Conservation (phyloP, 2,797 vertebrate genomes). For the Taeniopygia guttata region DNA sequence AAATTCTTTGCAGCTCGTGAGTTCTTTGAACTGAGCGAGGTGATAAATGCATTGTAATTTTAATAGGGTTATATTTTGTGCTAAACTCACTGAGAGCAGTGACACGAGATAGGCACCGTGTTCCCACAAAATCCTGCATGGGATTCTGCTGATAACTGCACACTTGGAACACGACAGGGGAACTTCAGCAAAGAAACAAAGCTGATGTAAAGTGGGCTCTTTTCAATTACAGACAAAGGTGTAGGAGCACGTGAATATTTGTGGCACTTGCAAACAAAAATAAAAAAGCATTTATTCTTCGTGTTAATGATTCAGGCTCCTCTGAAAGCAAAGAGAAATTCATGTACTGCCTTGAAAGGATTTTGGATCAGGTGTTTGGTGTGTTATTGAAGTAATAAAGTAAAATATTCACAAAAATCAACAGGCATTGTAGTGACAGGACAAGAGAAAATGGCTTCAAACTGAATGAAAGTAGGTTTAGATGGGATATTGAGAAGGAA, state of each 20-base stretch:
- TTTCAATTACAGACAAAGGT: not conserved
- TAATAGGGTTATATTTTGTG: slow-evolving; percentile 69
- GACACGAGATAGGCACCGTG: slow-evolving; percentile 23
- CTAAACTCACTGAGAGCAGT: slow-evolving; percentile 19
- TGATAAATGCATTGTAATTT: slow-evolving; percentile 72
- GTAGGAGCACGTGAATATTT: not conserved
- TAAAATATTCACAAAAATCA: not conserved
- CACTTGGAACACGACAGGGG: not conserved
- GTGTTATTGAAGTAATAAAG: not conserved
- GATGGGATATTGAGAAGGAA: not conserved
- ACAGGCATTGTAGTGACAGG: too few relatives aligned
- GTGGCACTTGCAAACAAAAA: not conserved
- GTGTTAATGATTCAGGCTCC: not conserved
- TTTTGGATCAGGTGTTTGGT: not conserved
- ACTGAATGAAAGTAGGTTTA: not conserved
- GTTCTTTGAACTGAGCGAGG: slow-evolving; percentile 58
- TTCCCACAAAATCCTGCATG: slow-evolving; percentile 4
- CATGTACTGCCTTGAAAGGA: not conserved
- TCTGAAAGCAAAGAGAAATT: not conserved
- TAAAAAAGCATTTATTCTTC: not conserved
- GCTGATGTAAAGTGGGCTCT: not conserved
- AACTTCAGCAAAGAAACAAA: not conserved
- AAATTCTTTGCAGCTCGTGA: slow-evolving; percentile 66
- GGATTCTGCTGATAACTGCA: slow-evolving; percentile 34
- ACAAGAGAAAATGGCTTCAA: not conserved